These are phyloP conservation scores for Drosophila neocordata DNA, from an alignment of 1,140 invertebrate species.

Conservation along the genomic window DNA sequence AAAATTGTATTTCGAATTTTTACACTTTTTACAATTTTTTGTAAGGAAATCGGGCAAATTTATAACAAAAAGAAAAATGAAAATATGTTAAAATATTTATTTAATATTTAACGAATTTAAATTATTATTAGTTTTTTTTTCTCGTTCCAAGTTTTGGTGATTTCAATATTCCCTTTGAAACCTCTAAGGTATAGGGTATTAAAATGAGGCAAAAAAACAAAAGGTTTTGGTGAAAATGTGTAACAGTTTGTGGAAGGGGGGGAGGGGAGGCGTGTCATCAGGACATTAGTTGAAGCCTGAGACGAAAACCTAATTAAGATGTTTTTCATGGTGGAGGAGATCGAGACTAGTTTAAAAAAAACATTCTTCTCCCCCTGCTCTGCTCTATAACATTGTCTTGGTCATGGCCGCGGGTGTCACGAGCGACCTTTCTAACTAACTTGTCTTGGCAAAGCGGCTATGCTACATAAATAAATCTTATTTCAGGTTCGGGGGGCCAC, in stretches of 20 bases:
- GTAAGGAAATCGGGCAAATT: too few species aligned
- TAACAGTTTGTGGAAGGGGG: neutral
- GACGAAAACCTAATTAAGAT: conserved; percentile 52
- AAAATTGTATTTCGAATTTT: too few species aligned
- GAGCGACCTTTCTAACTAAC: conserved; percentile 47
- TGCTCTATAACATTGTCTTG: conserved; percentile 27
- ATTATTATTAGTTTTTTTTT: too few species aligned
- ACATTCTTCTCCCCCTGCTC: neutral
- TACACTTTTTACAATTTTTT: too few species aligned
- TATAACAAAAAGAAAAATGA: too few species aligned
- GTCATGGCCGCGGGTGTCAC: conserved; percentile 34
- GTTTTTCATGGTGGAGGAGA: conserved; percentile 10
- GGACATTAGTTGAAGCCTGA: conserved; percentile 24
- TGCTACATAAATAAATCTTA: conserved; percentile 17
- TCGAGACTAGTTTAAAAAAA: conserved; percentile 25
- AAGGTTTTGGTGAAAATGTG: conserved; percentile 9
- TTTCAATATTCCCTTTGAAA: neutral
- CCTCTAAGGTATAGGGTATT: too few species aligned
- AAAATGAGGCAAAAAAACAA: neutral
- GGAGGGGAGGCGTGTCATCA: conserved; percentile 23
- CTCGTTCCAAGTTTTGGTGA: too few species aligned
- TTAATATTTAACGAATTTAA: too few species aligned
- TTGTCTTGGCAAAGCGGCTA: conserved; percentile 12
- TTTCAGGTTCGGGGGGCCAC: conserved; percentile 14
- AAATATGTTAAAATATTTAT: too few species aligned